phyloP scores from a whole-genome alignment of 2,888 invertebrate species.

The Calameuta filiformis region DNA sequence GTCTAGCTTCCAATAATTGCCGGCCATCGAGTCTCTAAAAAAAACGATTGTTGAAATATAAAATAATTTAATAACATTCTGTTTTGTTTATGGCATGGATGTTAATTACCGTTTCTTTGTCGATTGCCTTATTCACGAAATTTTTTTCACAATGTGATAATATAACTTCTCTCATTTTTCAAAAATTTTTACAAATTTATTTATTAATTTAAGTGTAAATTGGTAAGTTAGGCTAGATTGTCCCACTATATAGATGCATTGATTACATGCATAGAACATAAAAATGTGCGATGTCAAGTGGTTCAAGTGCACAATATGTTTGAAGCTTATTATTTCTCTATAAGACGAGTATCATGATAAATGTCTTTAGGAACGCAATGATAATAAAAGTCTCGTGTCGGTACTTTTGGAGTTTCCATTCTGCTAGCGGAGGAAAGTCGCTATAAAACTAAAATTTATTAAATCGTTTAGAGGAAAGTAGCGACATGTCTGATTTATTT shows the following conservation, averaged over 20 bases:
- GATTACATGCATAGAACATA: neutral
- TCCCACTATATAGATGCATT: neutral
- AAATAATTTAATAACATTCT: slow-evolving; percentile 4
- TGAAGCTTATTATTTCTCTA: neutral
- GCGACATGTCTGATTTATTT: slow-evolving; percentile 53
- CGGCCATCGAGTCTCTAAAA: slow-evolving; percentile 85
- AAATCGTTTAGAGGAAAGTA: neutral
- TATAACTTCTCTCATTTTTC: slow-evolving; percentile 73
- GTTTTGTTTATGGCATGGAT: slow-evolving; percentile 26
- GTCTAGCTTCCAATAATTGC: slow-evolving; percentile 78
- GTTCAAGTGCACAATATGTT: neutral
- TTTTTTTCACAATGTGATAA: slow-evolving; percentile 79
- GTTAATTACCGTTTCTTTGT: slow-evolving; percentile 72
- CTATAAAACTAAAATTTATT: neutral
- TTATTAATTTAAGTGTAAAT: too few species aligned
- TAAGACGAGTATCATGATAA: neutral
- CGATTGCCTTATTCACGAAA: slow-evolving; percentile 75
- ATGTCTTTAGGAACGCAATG: neutral
- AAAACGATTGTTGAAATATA: slow-evolving; percentile 41
- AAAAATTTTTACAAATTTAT: neutral
- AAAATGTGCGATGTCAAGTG: neutral
- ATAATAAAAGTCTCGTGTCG: neutral
- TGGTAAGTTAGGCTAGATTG: neutral
- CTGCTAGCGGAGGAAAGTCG: neutral
- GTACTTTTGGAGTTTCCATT: neutral